phyloP scores from a whole-genome alignment of 2,113 vertebrate genomes.

The Poeciliopsis occidentalis region DNA sequence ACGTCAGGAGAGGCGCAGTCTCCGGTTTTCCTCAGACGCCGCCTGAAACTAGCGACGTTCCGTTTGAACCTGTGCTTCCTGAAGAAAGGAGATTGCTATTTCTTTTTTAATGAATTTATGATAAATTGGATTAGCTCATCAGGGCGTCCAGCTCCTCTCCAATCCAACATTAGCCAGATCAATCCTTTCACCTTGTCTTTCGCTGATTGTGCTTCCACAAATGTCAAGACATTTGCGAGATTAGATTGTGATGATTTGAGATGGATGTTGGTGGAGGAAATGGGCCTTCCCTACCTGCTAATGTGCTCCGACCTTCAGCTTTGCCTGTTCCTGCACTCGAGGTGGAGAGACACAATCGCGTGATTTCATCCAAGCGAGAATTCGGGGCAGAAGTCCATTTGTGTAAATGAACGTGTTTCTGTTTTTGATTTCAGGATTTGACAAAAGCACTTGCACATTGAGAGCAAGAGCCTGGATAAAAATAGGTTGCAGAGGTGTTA shows the following conservation, averaged over 20 bases:
- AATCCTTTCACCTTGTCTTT: constrained; percentile 9
- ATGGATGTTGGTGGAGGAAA: constrained; percentile 1
- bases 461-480: constrained; percentile 44
- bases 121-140: constrained; percentile 16
- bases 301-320: background rate
- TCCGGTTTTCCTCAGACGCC: background rate
- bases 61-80: background rate
- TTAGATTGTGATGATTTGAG: constrained; percentile 11
- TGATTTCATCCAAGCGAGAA: background rate
- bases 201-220: background rate
- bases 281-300: background rate
- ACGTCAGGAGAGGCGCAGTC: background rate
- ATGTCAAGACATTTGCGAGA: constrained; percentile 16
- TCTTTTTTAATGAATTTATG: constrained; percentile 2
- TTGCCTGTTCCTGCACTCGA: background rate
- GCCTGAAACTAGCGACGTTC: background rate
- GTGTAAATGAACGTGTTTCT: background rate
- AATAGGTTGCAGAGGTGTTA: constrained; percentile 49
- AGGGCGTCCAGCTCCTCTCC: background rate
- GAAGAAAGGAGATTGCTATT: background rate
- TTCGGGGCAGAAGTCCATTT: background rate
- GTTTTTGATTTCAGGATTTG: constrained; percentile 1
- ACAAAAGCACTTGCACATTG: constrained; percentile 24
- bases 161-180: constrained; percentile 1
- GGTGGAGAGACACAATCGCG: background rate